Base-by-base conservation (phyloP, 2,888 invertebrate species). In the Hypena proboscidalis region DNA sequence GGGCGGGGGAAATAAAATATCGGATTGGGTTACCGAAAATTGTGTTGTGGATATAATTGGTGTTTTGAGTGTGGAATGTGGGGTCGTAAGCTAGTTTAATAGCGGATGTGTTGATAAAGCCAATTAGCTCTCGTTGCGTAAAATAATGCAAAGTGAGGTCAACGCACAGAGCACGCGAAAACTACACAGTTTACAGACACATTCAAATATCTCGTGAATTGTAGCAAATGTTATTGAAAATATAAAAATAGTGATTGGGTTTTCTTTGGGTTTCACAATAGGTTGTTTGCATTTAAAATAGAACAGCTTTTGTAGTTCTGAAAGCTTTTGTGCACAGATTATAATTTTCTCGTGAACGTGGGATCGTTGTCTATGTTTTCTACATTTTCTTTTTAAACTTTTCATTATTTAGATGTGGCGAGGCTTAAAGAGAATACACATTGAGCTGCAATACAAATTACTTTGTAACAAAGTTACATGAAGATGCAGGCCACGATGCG, bases 51-150 rank as follows among this genome's bases (percentile, higher is more conserved):
- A 39, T 41, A 33, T 15, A 34, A 52, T 41, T 33, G 27, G 11
- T 29, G 6, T 5, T 29, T 29, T 15, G 15, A 2, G 14, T 2
- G 3, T 29, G 2, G 3, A n/a, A 44, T 29, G 37, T 34, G 39
- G 53, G 46, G 32, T 38, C 29, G 27, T n/a, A n/a, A 27, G 8
- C 35, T 54, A 47, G 42, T 47, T 44, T 34, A 25, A 60, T 35
- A 38, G 35, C 59, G 74, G 69, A 71, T 47, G 62, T 45, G 52
- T 40, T 58, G 58, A 68, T 70, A 64, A 52, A 61, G 52, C 57
- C 60, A 73, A 74, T 74, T 74, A 70, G 47, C 38, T 33, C 49
- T 62, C 40, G 39, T 50, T 59, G 55, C 57, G 53, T 50, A 47
- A 64, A 70, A 64, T 62, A 51, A 57, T 55, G 40, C 27, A 49